Conservation (phyloP, 2,797 vertebrate genomes). For the Karalla daura region DNA sequence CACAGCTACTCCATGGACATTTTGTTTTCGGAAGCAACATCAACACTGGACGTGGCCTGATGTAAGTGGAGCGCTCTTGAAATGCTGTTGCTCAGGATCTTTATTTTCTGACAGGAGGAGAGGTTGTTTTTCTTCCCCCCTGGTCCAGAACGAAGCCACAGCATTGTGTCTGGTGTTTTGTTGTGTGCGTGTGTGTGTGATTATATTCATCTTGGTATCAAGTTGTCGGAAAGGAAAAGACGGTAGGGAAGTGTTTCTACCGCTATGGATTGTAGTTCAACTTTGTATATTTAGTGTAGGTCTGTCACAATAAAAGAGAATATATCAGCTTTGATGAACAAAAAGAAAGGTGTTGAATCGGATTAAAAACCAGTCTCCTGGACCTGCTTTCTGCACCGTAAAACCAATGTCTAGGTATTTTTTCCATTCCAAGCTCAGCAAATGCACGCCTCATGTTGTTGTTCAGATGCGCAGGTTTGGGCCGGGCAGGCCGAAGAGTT, state of each 20-base stretch:
- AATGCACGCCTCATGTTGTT: not conserved
- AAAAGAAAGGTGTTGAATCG: fast-evolving
- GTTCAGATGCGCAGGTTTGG: not conserved
- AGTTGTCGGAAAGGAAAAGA: not conserved
- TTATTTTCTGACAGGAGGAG: too few species aligned
- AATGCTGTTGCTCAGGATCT: not conserved
- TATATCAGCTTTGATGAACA: too few species aligned
- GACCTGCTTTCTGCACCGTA: not conserved
- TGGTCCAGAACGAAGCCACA: too few species aligned
- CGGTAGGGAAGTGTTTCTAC: not conserved
- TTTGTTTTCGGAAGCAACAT: constrained; percentile 61
- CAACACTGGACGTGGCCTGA: constrained; percentile 48
- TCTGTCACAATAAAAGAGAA: not conserved
- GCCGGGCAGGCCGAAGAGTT: not conserved
- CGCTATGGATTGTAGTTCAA: not conserved
- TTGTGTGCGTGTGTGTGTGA: not conserved
- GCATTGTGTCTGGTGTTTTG: too few species aligned
- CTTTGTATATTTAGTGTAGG: not conserved
- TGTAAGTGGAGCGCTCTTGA: constrained; percentile 55
- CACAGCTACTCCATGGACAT: constrained; percentile 59
- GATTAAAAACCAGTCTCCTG: not conserved
- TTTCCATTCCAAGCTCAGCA: too few species aligned
- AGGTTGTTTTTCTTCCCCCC: too few species aligned
- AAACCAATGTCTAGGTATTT: not conserved
- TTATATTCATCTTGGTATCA: not conserved